phyloP scores from a whole-genome alignment of 2,113 vertebrate species.

The Cottus gobio region DNA sequence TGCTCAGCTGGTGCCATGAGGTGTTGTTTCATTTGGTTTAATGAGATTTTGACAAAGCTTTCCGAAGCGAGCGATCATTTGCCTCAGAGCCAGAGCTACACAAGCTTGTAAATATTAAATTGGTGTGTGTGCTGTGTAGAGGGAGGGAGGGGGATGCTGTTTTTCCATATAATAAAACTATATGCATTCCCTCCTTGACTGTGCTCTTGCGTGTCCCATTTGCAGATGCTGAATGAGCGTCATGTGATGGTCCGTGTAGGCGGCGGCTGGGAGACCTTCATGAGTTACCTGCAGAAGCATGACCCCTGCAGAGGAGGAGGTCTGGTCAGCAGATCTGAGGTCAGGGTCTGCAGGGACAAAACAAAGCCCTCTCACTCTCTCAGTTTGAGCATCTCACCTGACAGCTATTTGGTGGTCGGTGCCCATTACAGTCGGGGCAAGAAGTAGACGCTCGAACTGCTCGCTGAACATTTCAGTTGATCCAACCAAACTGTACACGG shows the following conservation, averaged over 20 bases:
- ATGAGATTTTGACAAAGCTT: slow-evolving; percentile 83
- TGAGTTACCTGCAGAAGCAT: slow-evolving; percentile 94
- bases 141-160: neutral
- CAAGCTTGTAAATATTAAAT: slow-evolving; percentile 72
- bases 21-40: slow-evolving; percentile 82
- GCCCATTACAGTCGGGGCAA: slow-evolving; percentile 90
- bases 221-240: slow-evolving; percentile 98
- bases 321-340: slow-evolving; percentile 85
- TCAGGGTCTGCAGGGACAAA: slow-evolving; percentile 87
- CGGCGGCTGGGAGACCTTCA: slow-evolving; percentile 98
- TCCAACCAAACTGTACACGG: slow-evolving; percentile 18
- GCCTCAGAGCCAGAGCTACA: slow-evolving; percentile 45
- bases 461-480: slow-evolving; percentile 11
- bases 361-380: slow-evolving; percentile 77
- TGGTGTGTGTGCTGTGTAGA: slow-evolving; percentile 3
- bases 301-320: slow-evolving; percentile 94
- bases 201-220: slow-evolving; percentile 40
- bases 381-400: slow-evolving; percentile 87
- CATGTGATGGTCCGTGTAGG: slow-evolving; percentile 98
- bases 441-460: slow-evolving; percentile 80
- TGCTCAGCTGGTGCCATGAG: slow-evolving; percentile 81
- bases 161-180: slow-evolving; percentile 40
- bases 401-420: slow-evolving; percentile 95
- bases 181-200: slow-evolving; percentile 3
- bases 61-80: slow-evolving; percentile 66